A percentile compares a stretch with the other conserved stretches of the same genome.
phyloP scores from a whole-genome alignment of 1,140 invertebrate genomes.

The Drosophila azteca region DNA sequence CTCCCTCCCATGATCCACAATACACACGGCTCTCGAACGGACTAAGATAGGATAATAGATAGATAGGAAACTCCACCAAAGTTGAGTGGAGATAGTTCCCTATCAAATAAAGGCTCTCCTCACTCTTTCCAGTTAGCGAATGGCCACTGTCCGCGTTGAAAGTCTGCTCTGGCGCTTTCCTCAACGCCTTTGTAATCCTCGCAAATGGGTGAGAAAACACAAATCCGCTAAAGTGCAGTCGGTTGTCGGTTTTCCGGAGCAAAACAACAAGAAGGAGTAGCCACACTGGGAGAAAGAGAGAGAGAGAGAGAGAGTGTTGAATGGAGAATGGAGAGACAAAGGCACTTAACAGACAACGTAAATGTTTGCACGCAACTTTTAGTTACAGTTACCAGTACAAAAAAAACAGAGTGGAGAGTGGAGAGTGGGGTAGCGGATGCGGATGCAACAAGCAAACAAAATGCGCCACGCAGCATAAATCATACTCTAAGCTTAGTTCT shows the following conservation, averaged over 20 bases:
- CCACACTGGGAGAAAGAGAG: background rate
- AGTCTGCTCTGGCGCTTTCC: conserved; percentile 49
- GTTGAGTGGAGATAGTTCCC: too few relatives aligned
- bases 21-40: conserved; percentile 9
- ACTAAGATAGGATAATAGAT: too few relatives aligned
- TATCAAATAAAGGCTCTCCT: too few relatives aligned
- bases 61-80: too few relatives aligned
- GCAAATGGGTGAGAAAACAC: conserved; percentile 80
- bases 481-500: conserved; percentile 50
- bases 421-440: background rate
- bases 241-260: conserved; percentile 38
- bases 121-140: background rate
- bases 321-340: conserved; percentile 33
- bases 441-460: conserved; percentile 68
- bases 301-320: background rate
- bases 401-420: conserved; percentile 6
- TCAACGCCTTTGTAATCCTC: conserved; percentile 69
- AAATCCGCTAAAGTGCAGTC: conserved; percentile 78
- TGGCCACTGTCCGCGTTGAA: conserved; percentile 3
- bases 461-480: conserved; percentile 72
- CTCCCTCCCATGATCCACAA: conserved; percentile 38
- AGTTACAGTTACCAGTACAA: conserved; percentile 56
- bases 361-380: conserved; percentile 78
- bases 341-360: conserved; percentile 68
- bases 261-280: background rate